A percentile compares a stretch with the other conserved stretches of the same genome.
Conservation (phyloP, 2,888 invertebrate genomes). For the Bimastos eiseni region DNA sequence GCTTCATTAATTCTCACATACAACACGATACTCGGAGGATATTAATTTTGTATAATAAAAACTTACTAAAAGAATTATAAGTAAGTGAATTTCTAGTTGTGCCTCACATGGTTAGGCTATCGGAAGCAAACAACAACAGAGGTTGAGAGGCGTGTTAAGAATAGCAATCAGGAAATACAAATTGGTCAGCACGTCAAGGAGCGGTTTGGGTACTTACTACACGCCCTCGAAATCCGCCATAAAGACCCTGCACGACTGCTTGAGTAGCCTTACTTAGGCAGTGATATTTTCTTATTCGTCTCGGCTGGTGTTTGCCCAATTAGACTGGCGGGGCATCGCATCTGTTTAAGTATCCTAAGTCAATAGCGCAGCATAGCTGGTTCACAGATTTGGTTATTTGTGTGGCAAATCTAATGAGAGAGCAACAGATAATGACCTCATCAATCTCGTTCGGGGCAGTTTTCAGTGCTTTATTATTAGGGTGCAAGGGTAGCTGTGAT, state of each 20-base stretch:
- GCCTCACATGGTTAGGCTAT: too few relatives aligned
- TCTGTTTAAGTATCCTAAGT: background rate
- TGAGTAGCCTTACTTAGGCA: background rate
- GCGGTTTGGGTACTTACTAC: too few relatives aligned
- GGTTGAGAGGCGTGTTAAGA: too few relatives aligned
- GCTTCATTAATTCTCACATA: too few relatives aligned
- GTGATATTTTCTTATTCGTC: background rate
- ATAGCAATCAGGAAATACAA: too few relatives aligned
- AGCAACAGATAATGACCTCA: background rate
- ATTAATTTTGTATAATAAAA: too few relatives aligned
- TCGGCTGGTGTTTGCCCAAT: background rate
- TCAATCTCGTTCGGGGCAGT: background rate
- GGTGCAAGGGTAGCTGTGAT: background rate
- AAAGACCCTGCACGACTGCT: background rate
- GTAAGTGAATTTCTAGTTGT: too few relatives aligned
- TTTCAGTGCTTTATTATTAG: background rate
- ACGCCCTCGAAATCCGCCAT: too few relatives aligned
- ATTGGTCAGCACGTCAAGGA: too few relatives aligned
- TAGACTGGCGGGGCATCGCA: background rate
- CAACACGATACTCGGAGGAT: too few relatives aligned
- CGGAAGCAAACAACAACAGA: too few relatives aligned
- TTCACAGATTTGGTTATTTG: background rate
- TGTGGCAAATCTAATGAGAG: background rate
- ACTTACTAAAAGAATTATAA: too few relatives aligned
- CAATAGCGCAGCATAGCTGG: background rate